Base-by-base conservation (phyloP, 2,113 vertebrate species). In the Sula dactylatra region DNA sequence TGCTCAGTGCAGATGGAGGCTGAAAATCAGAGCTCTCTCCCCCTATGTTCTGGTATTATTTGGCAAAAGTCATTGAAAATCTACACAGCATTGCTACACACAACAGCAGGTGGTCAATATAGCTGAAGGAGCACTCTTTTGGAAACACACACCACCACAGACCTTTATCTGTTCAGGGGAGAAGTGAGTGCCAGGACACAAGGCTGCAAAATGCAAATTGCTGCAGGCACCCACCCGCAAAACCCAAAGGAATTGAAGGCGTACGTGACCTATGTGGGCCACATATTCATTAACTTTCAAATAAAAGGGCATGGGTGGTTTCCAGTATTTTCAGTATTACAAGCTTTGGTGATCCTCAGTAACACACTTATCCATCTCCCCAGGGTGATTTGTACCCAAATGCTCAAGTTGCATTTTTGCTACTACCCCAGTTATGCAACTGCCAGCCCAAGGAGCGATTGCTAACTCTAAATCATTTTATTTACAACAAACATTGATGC, bases 361-460 rank as follows among this genome's bases (percentile, higher is more conserved):
- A 82, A 36, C 42, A 55, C 18, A 4, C 31, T 72, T 82, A 59
- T 11, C 54, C 16, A 77, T 73, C 42, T 92, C 31, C 19, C 22
- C n/a, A 4, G 7, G 55, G 27, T 69, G 31, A 77, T 77, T 72
- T 91, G 76, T 54, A 72, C 27, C 47, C 67, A 85, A 86, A 65
- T 0, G 1, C 36, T 82, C 9, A 22, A 61, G 66, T 8, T 80
- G 54, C 1, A 0, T 36, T 81, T 92, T 86, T 25, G 16, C 55
- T 15, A 70, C 59, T 42, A 83, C 6, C 61, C 24, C 16, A 44
- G 29, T 73, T 82, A 50, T 4, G 13, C 83, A 93, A 84, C 26
- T 4, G 2, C 29, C 42, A 71, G 17, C 64, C 73, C 0, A 0
- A 64, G 55, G 42, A 89, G 26, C 1, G 0, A 50, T 74, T 84